phyloP scores from a whole-genome alignment of 2,113 vertebrate genomes.

The Fulica atra region DNA sequence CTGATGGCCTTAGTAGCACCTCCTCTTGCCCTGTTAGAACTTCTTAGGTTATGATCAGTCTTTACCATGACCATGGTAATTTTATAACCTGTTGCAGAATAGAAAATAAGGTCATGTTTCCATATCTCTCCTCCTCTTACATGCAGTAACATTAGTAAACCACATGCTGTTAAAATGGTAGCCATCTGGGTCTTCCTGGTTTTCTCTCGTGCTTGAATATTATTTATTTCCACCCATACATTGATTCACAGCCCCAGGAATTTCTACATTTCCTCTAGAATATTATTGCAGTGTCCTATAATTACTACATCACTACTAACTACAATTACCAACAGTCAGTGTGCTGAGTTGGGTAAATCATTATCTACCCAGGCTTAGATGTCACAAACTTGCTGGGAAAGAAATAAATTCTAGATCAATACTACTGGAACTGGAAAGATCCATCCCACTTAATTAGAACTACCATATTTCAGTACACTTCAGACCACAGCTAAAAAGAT shows the following conservation, averaged over 20 bases:
- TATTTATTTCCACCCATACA: background rate
- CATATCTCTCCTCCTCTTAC: background rate
- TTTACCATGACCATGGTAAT: accelerated
- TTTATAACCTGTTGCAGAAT: background rate
- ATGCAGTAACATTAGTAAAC: background rate
- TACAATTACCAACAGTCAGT: background rate
- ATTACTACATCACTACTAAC: background rate
- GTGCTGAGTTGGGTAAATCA: slow-evolving; percentile 22
- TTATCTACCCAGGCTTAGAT: slow-evolving; percentile 49
- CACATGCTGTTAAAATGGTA: background rate
- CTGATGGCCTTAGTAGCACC: background rate
- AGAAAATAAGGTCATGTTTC: background rate
- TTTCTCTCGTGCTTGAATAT: background rate
- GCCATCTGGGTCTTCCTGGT: background rate
- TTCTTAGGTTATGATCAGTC: background rate
- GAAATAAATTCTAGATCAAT: slow-evolving; percentile 77
- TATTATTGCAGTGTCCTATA: background rate
- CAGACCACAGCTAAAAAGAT: slow-evolving; percentile 25
- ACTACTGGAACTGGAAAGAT: slow-evolving; percentile 62
- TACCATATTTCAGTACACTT: slow-evolving; percentile 48
- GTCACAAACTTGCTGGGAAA: slow-evolving; percentile 66
- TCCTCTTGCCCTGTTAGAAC: background rate
- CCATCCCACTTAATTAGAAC: slow-evolving; percentile 73
- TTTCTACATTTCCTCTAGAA: background rate
- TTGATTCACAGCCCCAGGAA: background rate